Percentiles rank a stretch among this genome's conserved stretches.
Evolutionary conservation across 2,888 invertebrate species (phyloP).

Genomic region (Yponomeuta evonymella): DNA sequence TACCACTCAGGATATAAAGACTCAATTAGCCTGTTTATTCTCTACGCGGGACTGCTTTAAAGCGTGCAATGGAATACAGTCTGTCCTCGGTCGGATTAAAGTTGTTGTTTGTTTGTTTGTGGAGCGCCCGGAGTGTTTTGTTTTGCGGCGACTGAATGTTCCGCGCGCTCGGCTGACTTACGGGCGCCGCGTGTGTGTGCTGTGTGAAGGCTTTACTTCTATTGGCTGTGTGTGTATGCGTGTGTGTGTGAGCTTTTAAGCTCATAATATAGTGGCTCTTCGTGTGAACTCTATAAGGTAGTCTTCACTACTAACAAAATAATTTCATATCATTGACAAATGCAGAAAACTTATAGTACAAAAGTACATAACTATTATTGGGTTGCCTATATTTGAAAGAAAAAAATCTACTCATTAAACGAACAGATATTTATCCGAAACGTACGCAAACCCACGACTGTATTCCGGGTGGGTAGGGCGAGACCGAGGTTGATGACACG

Average conservation of each 20-base stretch:
- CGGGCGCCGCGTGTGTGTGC: neutral
- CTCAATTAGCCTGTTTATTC: constrained; percentile 21
- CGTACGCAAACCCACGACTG: too few species aligned
- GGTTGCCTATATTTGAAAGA: too few species aligned
- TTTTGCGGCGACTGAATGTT: constrained; percentile 7
- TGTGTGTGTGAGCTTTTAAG: neutral
- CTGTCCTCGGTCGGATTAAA: constrained; percentile 6
- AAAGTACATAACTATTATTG: too few species aligned
- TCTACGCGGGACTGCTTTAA: neutral
- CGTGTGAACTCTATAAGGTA: neutral
- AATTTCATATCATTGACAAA: too few species aligned
- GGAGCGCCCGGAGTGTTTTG: constrained; percentile 6
- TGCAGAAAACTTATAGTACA: too few species aligned
- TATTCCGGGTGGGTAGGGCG: too few species aligned
- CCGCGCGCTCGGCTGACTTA: neutral
- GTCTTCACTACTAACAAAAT: too few species aligned
- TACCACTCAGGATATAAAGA: constrained; percentile 21
- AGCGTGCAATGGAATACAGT: constrained; percentile 4
- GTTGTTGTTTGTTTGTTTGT: constrained; percentile 11
- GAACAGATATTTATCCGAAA: too few species aligned
- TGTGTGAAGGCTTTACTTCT: neutral
- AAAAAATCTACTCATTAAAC: too few species aligned
- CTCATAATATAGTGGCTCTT: neutral
- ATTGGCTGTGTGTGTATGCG: neutral
- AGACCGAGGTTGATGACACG: too few species aligned